Conservation (phyloP, 2,797 vertebrate species). For the Sternarchorhynchus goeldii region DNA sequence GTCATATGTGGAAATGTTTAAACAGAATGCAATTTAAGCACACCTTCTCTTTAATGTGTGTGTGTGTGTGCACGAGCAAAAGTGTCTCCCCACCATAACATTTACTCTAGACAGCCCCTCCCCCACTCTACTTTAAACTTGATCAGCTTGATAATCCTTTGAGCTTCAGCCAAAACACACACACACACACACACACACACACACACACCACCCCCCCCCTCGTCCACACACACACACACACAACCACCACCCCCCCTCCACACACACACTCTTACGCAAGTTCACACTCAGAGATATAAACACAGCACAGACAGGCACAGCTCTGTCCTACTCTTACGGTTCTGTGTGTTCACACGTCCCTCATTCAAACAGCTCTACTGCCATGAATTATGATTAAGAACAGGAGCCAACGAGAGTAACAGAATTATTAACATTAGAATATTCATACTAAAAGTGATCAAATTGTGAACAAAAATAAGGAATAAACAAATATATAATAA, state of each 20-base stretch:
- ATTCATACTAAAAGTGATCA: too few species aligned
- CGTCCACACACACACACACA: not conserved
- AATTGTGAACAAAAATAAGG: too few species aligned
- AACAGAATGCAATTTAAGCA: slow-evolving; percentile 57
- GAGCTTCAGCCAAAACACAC: slow-evolving; percentile 6
- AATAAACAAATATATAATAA: too few species aligned
- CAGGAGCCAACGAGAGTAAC: too few species aligned
- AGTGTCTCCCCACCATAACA: slow-evolving; percentile 63
- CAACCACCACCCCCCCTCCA: not conserved
- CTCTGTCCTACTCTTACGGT: slow-evolving; percentile 29
- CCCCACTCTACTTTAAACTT: slow-evolving; percentile 64
- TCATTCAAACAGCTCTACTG: too few species aligned
- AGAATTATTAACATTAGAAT: too few species aligned
- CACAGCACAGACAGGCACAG: slow-evolving; percentile 29
- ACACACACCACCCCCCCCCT: not conserved
- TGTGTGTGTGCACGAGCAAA: too few species aligned
- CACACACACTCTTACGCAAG: slow-evolving; percentile 27
- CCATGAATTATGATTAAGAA: too few species aligned
- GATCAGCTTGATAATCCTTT: slow-evolving; percentile 69
- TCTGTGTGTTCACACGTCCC: slow-evolving; percentile 29
- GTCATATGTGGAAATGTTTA: slow-evolving; percentile 66
- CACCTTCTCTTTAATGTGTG: too few species aligned
- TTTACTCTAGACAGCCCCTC: slow-evolving; percentile 69
- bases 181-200: slow-evolving; percentile 23
- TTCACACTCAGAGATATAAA: slow-evolving; percentile 3